Evolutionary conservation across 2,888 invertebrate species (phyloP), one percentile per base, ranked within the genome.

Genomic region (Diarsia dahlii): DNA sequence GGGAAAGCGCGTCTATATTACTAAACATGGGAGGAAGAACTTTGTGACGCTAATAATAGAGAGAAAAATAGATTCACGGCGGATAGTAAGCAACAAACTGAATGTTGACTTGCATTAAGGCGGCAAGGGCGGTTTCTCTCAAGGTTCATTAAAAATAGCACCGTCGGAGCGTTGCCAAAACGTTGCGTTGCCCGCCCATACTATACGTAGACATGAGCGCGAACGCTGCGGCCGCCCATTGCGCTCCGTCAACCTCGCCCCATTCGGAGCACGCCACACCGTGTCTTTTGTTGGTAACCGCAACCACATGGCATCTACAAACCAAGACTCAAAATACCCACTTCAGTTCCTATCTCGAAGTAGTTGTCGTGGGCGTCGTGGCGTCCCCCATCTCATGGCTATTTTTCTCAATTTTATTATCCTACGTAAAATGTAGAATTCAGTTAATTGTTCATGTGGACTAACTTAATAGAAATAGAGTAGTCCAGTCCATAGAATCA

Each of bases 131-230:
- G 94, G 95, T 93, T 94, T 94, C 90, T 94, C 93, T 95, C 96
- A 96, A 96, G 96, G 96, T 96, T 95, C 91, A 93, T 93, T 95
- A 96, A 94, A 96, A 96, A 96, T 96, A 96, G 95, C 92, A 78
- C 79, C 81, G 85, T 92, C 94, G 95, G 95, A 94, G 92, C 93
- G 93, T 92, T 96, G 96, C 95, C 95, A 96, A 95, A 95, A 95
- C 92, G 92, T 87, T 87, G 91, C 91, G 92, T 90, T 92, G 92
- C 91, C 93, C 94, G 93, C 93, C 94, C 95, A 94, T 95, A 94
- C 93, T 93, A 92, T 92, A 93, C 90, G 90, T 88, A 90, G 91
- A 85, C 88, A 86, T 84, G 84, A 87, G 87, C 87, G 89, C 80
- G 84, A 84, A 88, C 89, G 87, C 86, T 80, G 85, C 89, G 87